These are phyloP conservation scores for Hippasteria phrygiana DNA, from an alignment of 53 echinoderm and acorn worm species.

Conservation along the genomic window DNA sequence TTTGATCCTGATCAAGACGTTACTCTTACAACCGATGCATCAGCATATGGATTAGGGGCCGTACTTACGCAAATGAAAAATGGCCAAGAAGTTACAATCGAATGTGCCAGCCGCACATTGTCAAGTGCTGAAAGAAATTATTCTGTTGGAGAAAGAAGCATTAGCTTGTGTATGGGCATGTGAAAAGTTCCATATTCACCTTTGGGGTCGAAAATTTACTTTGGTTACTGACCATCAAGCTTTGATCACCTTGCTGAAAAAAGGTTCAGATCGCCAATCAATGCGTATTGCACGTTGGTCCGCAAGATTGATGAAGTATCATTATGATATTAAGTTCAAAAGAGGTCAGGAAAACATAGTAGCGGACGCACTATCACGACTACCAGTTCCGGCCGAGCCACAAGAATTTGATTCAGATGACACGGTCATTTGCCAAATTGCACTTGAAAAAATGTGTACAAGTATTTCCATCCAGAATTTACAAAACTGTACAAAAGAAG, in stretches of 20 bases:
- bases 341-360: constrained; percentile 18
- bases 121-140: constrained; percentile 39
- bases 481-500: not conserved
- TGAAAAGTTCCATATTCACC: constrained; percentile 25
- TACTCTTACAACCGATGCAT: constrained; percentile 58
- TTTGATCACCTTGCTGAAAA: constrained; percentile 24
- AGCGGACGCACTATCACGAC: constrained; percentile 19
- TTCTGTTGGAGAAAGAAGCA: constrained; percentile 49
- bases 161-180: constrained; percentile 62
- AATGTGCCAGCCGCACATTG: constrained; percentile 39
- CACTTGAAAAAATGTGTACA: constrained; percentile 20
- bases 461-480: not conserved
- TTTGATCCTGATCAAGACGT: constrained; percentile 42
- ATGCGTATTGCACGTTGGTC: constrained; percentile 53
- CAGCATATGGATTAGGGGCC: constrained; percentile 61
- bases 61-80: constrained; percentile 52
- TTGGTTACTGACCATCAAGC: constrained; percentile 47
- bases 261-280: constrained; percentile 30
- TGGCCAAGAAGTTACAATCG: constrained; percentile 27
- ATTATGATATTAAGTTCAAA: constrained; percentile 23
- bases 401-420: constrained; percentile 41
- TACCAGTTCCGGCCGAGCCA: not conserved
- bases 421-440: constrained; percentile 23
- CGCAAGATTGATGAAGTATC: constrained; percentile 30
- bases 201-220: constrained; percentile 56